Evolutionary conservation across 2,888 invertebrate species (phyloP), one percentile per base, ranked within the genome.

Genomic region (Trilocha varians): DNA sequence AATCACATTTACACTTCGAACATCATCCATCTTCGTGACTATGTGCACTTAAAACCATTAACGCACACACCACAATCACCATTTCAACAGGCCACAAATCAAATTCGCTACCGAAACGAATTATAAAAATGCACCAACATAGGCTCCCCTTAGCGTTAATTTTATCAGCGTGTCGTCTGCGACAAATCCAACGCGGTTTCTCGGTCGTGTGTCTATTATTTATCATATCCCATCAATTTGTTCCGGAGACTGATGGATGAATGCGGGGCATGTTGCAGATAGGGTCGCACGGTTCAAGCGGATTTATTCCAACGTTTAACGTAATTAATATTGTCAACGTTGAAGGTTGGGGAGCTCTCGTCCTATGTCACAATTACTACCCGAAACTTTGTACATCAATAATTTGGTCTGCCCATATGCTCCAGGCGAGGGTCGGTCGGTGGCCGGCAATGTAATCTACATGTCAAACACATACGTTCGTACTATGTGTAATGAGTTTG

Each of bases 171-270:
- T 40, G n/a, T 34, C 36, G 41, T 36, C n/a, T 6, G 17, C 35
- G 42, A 35, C 42, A 35, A 36, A 36, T 34, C 35, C 39, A 39
- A 35, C 35, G 25, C 39, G 38, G 38, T 34, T 37, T 25, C 35
- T 34, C 40, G 40, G 43, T 50, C 48, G 47, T 45, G 45, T 53
- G 56, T 57, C 62, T 62, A 59, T 65, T 66, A 69, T 65, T 67
- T 65, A 67, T 69, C 64, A 70, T 66, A 69, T 59, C 58, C 61
- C 67, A 62, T 70, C 74, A 71, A 73, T 73, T 68, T 60, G 65
- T 65, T 57, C 50, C 56, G 60, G 60, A 56, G 57, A 55, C 53
- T 60, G 62, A 62, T 53, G 57, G 56, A 61, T 59, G 62, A 56
- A 55, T 58, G 56, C 52, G 56, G 49, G 42, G 41, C 42, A 8